Base-by-base conservation (phyloP, 2,888 invertebrate genomes). In the Empis livida region DNA sequence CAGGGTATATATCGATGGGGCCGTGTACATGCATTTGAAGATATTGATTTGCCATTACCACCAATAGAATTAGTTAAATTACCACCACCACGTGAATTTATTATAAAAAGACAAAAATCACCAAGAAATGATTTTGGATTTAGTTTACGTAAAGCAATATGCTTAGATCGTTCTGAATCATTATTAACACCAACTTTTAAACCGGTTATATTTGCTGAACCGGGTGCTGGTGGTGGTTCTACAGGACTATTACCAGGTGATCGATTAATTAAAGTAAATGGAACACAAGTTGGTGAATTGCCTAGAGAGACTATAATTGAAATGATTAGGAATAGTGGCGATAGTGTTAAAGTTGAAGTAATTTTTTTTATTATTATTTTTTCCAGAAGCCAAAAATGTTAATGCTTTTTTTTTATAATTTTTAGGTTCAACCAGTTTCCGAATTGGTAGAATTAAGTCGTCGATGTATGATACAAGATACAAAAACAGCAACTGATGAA, bases 231-330 rank as follows among this genome's bases (percentile, higher is more conserved):
- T 49, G 75, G 78, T 54, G 75, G 77, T 57, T 80, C 80, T 60
- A 90, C 88, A 9, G 92, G 93, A 5, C 73, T 96, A 20, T 72
- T 95, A 49, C 95, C 95, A n/a, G 96, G 96, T 6, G 96, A 96
- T 70, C 79, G 90, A 57, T 76, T 96, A 27, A 72, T 95, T 55
- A 91, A 92, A 73, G 92, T 96, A 31, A 94, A 95, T 63, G 85
- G 84, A 23, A 77, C 82, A 23, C 78, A 82, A 52, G 93, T 95
- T 0, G 89, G 88, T 63, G 86, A 84, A 47, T 80, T 85, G 61
- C 81, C 82, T 44, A 77, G 95, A 46, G 94, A 95, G 65, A 87
- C 91, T 60, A 86, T 96, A 53, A 93, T 94, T 56, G 93, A 94
- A 65, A 78, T 95, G 63, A 94, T 96, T 58, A 84, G 89, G 60